phyloP scores from a whole-genome alignment of 2,113 vertebrate species.

The Arizona elegans region DNA sequence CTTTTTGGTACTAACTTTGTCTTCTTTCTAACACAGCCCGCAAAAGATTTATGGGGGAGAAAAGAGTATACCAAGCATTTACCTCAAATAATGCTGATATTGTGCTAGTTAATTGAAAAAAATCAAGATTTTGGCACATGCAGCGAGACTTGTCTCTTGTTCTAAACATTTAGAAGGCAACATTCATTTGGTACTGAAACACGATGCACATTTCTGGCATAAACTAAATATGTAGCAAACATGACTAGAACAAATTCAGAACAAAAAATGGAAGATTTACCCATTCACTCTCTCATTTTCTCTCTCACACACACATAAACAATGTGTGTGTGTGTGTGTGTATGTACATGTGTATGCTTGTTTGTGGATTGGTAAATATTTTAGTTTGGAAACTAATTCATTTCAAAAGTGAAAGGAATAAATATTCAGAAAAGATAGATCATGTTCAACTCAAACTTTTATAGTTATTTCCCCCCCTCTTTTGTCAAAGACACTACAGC shows the following conservation, averaged over 20 bases:
- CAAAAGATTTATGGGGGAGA: slow-evolving; percentile 11
- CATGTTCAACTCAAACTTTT: not conserved
- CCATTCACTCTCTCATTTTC: too few species aligned
- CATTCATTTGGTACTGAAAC: slow-evolving; percentile 67
- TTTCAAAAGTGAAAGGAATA: not conserved
- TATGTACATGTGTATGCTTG: too few species aligned
- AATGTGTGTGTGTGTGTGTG: too few species aligned
- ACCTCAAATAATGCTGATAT: slow-evolving; percentile 64
- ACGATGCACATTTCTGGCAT: slow-evolving; percentile 55
- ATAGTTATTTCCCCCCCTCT: not conserved
- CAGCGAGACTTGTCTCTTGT: slow-evolving; percentile 70
- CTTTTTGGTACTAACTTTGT: slow-evolving; percentile 46
- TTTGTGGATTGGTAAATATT: not conserved
- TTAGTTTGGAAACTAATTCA: not conserved
- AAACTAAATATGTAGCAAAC: slow-evolving; percentile 42
- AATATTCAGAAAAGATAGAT: not conserved
- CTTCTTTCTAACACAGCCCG: slow-evolving; percentile 28
- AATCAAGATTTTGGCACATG: slow-evolving; percentile 68
- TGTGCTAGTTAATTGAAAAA: slow-evolving; percentile 61
- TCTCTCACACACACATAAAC: too few species aligned
- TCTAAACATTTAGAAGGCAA: slow-evolving; percentile 66
- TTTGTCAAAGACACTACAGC: not conserved
- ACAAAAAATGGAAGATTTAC: not conserved
- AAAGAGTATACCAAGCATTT: slow-evolving; percentile 32
- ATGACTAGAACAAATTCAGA: slow-evolving; percentile 56